phyloP scores from a whole-genome alignment of 2,113 vertebrate genomes.

The Heliornis fulica region DNA sequence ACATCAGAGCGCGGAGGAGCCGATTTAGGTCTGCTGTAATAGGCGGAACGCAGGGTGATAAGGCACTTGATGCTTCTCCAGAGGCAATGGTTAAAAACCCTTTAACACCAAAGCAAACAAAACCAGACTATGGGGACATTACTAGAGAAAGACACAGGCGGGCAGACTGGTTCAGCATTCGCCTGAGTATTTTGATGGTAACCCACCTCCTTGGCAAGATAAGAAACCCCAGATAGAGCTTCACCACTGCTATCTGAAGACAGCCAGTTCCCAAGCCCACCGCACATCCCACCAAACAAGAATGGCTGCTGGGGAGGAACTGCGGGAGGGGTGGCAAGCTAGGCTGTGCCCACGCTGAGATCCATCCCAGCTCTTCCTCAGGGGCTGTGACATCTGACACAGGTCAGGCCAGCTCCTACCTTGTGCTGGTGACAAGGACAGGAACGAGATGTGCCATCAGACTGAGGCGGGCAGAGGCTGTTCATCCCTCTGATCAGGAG shows the following conservation, averaged over 20 bases:
- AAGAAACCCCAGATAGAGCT: neutral
- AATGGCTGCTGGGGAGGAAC: neutral
- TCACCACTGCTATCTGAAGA: neutral
- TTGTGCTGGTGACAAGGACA: neutral
- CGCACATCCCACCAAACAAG: no score
- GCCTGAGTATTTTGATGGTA: neutral
- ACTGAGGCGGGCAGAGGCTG: neutral
- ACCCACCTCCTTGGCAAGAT: neutral
- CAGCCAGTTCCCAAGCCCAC: neutral
- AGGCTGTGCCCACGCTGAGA: neutral
- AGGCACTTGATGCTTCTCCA: neutral
- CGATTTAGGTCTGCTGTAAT: neutral
- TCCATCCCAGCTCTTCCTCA: neutral
- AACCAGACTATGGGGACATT: neutral
- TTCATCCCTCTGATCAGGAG: neutral
- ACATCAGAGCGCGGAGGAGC: neutral
- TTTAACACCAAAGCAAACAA: neutral
- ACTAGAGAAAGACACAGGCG: neutral
- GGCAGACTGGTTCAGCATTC: neutral
- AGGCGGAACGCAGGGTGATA: neutral
- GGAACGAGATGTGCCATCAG: neutral
- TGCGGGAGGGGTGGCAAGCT: neutral
- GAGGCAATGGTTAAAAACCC: neutral
- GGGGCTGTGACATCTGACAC: neutral
- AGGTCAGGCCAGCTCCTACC: neutral